Conservation (phyloP, 2,797 vertebrate species). For the Astyanax mexicanus region DNA sequence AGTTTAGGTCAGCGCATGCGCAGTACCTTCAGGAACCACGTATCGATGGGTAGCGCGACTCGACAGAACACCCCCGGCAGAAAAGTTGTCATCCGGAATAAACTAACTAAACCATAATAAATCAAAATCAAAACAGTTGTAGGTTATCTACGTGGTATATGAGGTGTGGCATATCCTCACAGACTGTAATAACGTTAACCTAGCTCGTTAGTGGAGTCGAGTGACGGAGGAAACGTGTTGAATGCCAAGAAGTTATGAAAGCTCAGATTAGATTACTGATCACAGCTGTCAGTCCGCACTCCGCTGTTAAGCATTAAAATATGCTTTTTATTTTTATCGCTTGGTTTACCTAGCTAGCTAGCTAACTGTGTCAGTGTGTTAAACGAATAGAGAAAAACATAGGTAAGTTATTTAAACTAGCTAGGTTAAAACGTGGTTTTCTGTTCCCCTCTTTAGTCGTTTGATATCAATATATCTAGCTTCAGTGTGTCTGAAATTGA, state of each 20-base stretch:
- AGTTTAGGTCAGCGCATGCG: too few relatives aligned
- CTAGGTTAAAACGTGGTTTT: too few relatives aligned
- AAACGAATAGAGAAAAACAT: too few relatives aligned
- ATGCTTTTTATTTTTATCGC: background rate
- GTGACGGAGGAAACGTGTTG: background rate
- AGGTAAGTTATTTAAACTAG: too few relatives aligned
- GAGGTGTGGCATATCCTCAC: background rate
- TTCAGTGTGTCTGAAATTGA: too few relatives aligned
- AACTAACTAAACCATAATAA: background rate
- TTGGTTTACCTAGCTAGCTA: background rate
- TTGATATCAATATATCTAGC: too few relatives aligned
- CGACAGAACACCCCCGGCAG: too few relatives aligned
- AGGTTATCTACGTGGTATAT: background rate
- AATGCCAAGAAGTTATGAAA: slow-evolving; percentile 16
- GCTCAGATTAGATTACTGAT: background rate
- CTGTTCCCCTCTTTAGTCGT: too few relatives aligned
- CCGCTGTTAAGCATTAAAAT: background rate
- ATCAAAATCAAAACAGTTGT: background rate
- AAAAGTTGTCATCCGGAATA: background rate
- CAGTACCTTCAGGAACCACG: too few relatives aligned
- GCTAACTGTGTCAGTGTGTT: background rate
- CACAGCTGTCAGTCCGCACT: background rate
- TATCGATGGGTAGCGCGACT: too few relatives aligned
- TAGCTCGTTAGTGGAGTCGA: too few relatives aligned
- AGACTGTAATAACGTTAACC: background rate